phyloP scores from a whole-genome alignment of 2,113 vertebrate species.

The Xenus cinereus region DNA sequence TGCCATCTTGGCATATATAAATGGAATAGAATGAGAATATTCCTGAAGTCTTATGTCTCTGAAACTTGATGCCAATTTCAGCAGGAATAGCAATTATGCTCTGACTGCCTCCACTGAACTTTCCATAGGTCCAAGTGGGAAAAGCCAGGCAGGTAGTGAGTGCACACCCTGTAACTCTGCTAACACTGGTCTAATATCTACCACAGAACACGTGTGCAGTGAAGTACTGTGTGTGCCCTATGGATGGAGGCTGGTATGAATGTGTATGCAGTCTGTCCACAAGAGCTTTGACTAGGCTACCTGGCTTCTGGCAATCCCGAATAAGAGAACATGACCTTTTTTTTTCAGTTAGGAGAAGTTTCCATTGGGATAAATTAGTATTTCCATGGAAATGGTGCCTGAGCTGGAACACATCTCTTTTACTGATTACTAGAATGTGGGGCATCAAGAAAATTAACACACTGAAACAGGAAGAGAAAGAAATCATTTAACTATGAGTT shows the following conservation, averaged over 20 bases:
- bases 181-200: rapidly evolving
- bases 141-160: background rate
- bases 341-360: background rate
- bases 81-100: background rate
- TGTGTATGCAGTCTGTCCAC: background rate
- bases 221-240: background rate
- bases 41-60: background rate
- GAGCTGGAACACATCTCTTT: background rate
- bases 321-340: background rate
- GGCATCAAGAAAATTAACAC: background rate
- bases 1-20: background rate
- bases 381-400: background rate
- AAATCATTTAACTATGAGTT: background rate
- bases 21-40: background rate
- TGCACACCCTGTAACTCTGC: rapidly evolving
- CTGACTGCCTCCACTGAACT: background rate
- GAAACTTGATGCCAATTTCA: background rate
- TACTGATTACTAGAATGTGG: background rate
- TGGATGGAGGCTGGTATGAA: background rate
- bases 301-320: background rate
- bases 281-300: background rate
- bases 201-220: rapidly evolving
- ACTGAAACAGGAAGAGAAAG: background rate
- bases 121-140: background rate
- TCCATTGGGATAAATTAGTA: background rate